Evolutionary conservation across 2,888 invertebrate species (phyloP).

Genomic region (Mythimna albipuncta): DNA sequence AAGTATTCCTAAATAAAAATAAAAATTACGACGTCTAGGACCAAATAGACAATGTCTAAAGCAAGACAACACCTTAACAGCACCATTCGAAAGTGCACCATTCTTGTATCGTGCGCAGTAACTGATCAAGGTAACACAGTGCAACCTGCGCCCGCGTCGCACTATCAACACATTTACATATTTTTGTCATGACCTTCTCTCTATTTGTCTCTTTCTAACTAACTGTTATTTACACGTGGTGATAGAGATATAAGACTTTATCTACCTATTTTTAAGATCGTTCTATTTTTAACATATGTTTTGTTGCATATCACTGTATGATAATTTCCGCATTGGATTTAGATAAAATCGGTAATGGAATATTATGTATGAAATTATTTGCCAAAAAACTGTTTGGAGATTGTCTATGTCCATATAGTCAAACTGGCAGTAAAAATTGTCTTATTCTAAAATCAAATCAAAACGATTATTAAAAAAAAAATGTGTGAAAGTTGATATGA

Average conservation of each 20-base stretch:
- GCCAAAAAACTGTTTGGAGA: neutral
- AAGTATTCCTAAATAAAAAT: neutral
- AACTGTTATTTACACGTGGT: neutral
- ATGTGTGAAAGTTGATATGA: too few species aligned
- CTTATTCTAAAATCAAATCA: neutral
- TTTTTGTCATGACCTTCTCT: constrained; percentile 49
- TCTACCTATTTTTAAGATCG: constrained; percentile 18
- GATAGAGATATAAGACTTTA: constrained; percentile 22
- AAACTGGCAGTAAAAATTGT: neutral
- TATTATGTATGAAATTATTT: neutral
- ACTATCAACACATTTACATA: constrained; percentile 34
- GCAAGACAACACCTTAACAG: constrained; percentile 6
- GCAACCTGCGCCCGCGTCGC: constrained; percentile 66
- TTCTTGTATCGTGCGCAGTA: constrained; percentile 50
- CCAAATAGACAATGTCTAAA: constrained; percentile 21
- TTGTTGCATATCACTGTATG: neutral
- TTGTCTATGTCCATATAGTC: neutral
- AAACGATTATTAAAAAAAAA: too few species aligned
- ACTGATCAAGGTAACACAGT: constrained; percentile 64
- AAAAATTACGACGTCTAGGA: neutral
- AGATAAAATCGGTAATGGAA: neutral
- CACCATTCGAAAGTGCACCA: constrained; percentile 64
- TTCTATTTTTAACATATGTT: constrained; percentile 22
- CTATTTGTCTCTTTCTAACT: constrained; percentile 23
- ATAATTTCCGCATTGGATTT: constrained; percentile 25